Evolutionary conservation across 2,113 vertebrate genomes (phyloP).

Genomic region (Orycteropus afer): DNA sequence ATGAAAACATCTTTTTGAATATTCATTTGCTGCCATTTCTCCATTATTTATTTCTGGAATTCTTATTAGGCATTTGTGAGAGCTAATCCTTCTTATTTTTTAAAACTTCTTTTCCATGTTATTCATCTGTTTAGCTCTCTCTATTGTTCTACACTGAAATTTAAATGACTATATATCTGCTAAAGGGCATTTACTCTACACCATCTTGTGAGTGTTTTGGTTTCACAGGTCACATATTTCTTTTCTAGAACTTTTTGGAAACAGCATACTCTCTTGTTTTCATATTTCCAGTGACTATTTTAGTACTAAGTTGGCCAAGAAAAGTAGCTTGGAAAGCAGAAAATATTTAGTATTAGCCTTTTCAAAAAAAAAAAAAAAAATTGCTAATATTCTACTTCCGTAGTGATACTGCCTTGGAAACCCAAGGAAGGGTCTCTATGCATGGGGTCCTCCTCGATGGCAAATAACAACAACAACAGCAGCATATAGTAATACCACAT

Average conservation of each 20-base stretch:
- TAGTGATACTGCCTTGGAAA: too few species aligned
- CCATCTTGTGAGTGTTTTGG: background rate
- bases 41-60: background rate
- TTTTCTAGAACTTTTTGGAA: background rate
- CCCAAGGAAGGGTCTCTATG: too few species aligned
- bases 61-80: background rate
- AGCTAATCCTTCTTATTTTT: background rate
- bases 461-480: too few species aligned
- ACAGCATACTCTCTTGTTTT: background rate
- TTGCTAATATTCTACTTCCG: too few species aligned
- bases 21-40: background rate
- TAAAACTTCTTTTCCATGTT: background rate
- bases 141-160: background rate
- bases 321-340: background rate
- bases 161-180: background rate
- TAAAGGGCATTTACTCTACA: background rate
- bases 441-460: too few species aligned
- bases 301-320: background rate
- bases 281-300: background rate
- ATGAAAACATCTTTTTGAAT: background rate
- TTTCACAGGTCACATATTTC: background rate
- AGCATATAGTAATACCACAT: background rate
- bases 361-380: background rate
- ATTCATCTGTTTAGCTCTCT: background rate
- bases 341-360: background rate